Evolutionary conservation across 2,797 vertebrate species (phyloP).

Genomic region (Anisognathus igniventris): DNA sequence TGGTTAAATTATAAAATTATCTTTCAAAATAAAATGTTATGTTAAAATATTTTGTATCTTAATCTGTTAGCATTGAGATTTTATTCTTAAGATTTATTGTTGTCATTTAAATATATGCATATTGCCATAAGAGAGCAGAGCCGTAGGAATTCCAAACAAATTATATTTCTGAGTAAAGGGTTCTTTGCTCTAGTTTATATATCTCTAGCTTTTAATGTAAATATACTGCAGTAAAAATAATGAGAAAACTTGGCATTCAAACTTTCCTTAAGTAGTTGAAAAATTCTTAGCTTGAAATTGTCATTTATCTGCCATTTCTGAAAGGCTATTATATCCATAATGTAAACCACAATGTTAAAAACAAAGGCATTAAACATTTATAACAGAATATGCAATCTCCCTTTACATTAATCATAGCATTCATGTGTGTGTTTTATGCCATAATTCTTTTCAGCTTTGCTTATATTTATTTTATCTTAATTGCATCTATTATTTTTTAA

Average conservation of each 20-base stretch:
- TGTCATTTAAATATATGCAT: slow-evolving; percentile 21
- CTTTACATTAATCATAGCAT: slow-evolving; percentile 23
- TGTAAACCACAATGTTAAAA: slow-evolving; percentile 56
- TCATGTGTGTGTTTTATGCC: not conserved
- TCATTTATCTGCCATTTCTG: slow-evolving; percentile 57
- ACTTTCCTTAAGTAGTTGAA: slow-evolving; percentile 58
- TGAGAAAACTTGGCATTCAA: slow-evolving; percentile 54
- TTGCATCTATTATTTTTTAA: not conserved
- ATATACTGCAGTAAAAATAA: slow-evolving; percentile 44
- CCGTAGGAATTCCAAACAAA: slow-evolving; percentile 46
- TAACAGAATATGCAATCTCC: slow-evolving; percentile 31
- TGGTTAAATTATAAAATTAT: not conserved
- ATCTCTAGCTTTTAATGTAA: slow-evolving; percentile 48
- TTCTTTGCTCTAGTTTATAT: slow-evolving; percentile 52
- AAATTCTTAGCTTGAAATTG: slow-evolving; percentile 43
- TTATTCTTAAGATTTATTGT: not conserved
- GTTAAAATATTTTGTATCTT: not conserved
- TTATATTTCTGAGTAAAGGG: slow-evolving; percentile 33
- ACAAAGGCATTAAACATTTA: slow-evolving; percentile 41
- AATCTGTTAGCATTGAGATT: not conserved
- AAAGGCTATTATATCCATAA: slow-evolving; percentile 44
- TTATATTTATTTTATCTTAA: slow-evolving; percentile 13
- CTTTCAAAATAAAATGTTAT: not conserved
- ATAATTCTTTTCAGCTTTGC: not conserved
- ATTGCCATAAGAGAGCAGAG: not conserved